These are phyloP conservation scores for Scortum barcoo DNA, from an alignment of 2,113 vertebrate genomes.

Conservation along the genomic window DNA sequence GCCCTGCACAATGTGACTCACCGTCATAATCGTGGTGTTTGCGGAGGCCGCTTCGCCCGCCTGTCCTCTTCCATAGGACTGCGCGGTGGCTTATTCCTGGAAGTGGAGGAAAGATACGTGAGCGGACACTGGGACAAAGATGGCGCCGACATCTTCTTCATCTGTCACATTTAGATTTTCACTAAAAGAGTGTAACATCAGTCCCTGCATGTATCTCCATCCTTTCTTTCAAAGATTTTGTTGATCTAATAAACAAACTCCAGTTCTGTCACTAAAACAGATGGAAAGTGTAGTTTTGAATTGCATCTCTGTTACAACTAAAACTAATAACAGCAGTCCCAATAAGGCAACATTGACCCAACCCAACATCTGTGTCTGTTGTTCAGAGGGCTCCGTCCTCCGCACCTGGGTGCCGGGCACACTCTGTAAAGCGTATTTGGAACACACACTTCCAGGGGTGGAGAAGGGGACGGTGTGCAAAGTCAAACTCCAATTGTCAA, in stretches of 20 bases:
- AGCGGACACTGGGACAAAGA: conserved; percentile 28
- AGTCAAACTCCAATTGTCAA: conserved; percentile 75
- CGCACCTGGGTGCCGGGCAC: conserved; percentile 79
- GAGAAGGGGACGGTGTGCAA: conserved; percentile 60
- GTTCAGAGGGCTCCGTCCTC: conserved; percentile 50
- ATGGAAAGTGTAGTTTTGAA: background rate
- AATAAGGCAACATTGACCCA: conserved; percentile 5
- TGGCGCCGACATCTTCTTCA: background rate
- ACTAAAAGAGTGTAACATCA: background rate
- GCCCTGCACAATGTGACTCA: conserved; percentile 70
- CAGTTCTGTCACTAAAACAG: background rate
- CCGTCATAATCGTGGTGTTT: conserved; percentile 59
- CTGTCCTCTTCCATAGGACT: conserved; percentile 21
- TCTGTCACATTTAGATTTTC: conserved; percentile 5
- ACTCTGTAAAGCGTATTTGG: conserved; percentile 81
- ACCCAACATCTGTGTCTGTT: conserved; percentile 53
- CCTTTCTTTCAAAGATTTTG: background rate
- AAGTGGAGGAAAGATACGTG: conserved; percentile 56
- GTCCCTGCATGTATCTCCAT: background rate
- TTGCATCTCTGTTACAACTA: background rate
- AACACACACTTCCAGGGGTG: conserved; percentile 77
- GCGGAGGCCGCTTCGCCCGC: conserved; percentile 44
- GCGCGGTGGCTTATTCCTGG: conserved; percentile 62
- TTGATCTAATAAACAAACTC: background rate
- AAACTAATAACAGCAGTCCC: background rate